Conservation (phyloP, 2,113 vertebrate species). For the Pyxicephalus adspersus region DNA sequence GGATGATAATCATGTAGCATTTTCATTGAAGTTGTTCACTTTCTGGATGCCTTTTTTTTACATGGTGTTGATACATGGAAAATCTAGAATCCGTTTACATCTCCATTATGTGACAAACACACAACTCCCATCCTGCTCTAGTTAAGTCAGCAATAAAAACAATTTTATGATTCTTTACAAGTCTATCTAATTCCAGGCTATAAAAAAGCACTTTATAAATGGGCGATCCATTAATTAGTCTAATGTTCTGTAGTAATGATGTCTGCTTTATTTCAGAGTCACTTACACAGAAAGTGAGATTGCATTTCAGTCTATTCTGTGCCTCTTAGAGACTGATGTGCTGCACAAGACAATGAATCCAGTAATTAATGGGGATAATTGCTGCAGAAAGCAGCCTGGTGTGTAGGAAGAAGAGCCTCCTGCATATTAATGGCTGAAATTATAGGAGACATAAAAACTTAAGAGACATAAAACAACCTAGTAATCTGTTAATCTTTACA, state of each 20-base stretch:
- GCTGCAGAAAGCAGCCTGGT: constrained; percentile 20
- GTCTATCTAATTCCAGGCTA: constrained; percentile 28
- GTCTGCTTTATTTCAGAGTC: constrained; percentile 41
- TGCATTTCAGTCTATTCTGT: constrained; percentile 30
- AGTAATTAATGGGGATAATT: constrained; percentile 49
- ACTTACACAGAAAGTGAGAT: constrained; percentile 29
- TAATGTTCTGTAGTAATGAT: constrained; percentile 6
- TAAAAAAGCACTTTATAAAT: constrained; percentile 47
- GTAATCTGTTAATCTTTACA: constrained; percentile 33
- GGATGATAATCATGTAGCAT: no score
- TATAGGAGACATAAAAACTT: constrained; percentile 22
- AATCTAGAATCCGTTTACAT: background rate
- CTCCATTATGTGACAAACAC: background rate
- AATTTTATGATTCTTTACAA: constrained; percentile 38
- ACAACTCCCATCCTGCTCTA: background rate
- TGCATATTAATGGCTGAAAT: constrained; percentile 35
- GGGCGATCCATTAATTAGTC: constrained; percentile 42
- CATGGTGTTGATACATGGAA: no score
- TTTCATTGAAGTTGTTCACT: no score
- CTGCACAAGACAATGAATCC: constrained; percentile 30
- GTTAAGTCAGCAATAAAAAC: constrained; percentile 33
- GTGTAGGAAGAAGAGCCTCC: background rate
- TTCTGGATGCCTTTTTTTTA: no score
- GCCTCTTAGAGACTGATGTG: constrained; percentile 14
- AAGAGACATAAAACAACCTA: constrained; percentile 13